A percentile compares a stretch with the other conserved stretches of the same genome.
These are phyloP conservation scores for Hyles lineata DNA, from an alignment of 2,888 invertebrate species.

Conservation along the genomic window DNA sequence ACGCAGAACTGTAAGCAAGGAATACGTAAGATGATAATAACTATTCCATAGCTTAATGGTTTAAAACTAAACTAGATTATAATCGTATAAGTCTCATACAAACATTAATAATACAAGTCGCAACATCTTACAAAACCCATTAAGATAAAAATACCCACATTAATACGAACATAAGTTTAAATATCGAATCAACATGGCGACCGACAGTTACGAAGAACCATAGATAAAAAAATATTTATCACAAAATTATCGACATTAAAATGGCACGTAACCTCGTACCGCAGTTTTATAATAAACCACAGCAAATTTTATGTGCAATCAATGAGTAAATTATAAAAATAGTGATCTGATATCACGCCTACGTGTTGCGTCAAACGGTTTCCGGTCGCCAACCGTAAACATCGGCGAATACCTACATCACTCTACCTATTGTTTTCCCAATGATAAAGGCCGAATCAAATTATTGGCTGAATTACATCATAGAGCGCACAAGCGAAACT, in stretches of 20 bases:
- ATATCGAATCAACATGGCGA: conserved; percentile 23
- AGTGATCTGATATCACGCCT: conserved; percentile 49
- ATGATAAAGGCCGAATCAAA: conserved; percentile 77
- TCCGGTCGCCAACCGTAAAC: conserved; percentile 53
- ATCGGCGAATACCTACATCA: conserved; percentile 63
- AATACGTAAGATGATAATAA: no score
- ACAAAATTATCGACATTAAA: conserved; percentile 23
- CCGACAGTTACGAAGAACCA: not conserved
- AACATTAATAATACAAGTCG: no score
- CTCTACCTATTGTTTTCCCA: conserved; percentile 77
- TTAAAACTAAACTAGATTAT: no score
- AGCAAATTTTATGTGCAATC: conserved; percentile 39
- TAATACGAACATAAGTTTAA: not conserved
- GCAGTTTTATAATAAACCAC: conserved; percentile 33
- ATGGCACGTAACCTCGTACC: conserved; percentile 17
- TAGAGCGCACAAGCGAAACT: conserved; percentile 44
- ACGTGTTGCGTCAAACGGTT: conserved; percentile 58
- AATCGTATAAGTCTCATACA: no score
- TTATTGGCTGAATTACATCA: conserved; percentile 70
- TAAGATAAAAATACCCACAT: not conserved
- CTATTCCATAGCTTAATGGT: no score
- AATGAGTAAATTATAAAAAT: conserved; percentile 45
- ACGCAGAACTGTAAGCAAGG: no score
- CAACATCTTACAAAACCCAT: not conserved
- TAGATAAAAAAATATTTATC: conserved; percentile 11